Base-by-base conservation (phyloP, 2,113 vertebrate species). In the Porphyrio hochstetteri region DNA sequence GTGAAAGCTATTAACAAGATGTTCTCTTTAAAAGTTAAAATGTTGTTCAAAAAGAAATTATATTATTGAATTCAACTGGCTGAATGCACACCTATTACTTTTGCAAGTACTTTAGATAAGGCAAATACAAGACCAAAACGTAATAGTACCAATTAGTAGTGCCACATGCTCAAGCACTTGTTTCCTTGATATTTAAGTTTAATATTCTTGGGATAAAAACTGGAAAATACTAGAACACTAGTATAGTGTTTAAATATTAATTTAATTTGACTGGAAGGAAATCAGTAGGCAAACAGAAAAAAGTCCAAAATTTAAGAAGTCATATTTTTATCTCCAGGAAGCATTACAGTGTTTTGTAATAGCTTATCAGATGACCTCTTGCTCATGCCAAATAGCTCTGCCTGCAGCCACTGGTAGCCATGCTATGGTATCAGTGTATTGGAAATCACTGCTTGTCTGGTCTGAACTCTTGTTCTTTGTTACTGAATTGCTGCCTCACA, bases 1-100 rank as follows among this genome's bases (percentile, higher is more conserved):
- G 71, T 68, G 92, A 94, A 96, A 42, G 44, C 92, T 90, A 93
- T 97, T 98, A 97, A 77, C 96, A 97, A 96, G 95, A 97, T 96
- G 94, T 93, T 97, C 81, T 91, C 93, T 90, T 93, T 95, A 83
- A 97, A 96, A 96, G 28, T 82, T 76, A 93, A 95, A 94, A 77
- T 90, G 80, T 91, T 96, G 40, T 92, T 96, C 82, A 93, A 91
- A 93, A 92, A 75, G 42, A 93, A 97, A 92, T 33, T 60, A 60
- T 93, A 77, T 82, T 93, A 86, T 70, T 95, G 33, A 93, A 80
- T 93, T 91, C 88, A 68, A 72, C 75, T 81, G 76, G 83, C 31
- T 96, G 88, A 91, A 59, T 95, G 63, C 71, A 84, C 81, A 95
- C 79, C 56, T 94, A 91, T 93, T 89, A 92, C 64, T 86, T 94